Evolutionary conservation across 2,113 vertebrate genomes (phyloP).

Genomic region (Grus americana): DNA sequence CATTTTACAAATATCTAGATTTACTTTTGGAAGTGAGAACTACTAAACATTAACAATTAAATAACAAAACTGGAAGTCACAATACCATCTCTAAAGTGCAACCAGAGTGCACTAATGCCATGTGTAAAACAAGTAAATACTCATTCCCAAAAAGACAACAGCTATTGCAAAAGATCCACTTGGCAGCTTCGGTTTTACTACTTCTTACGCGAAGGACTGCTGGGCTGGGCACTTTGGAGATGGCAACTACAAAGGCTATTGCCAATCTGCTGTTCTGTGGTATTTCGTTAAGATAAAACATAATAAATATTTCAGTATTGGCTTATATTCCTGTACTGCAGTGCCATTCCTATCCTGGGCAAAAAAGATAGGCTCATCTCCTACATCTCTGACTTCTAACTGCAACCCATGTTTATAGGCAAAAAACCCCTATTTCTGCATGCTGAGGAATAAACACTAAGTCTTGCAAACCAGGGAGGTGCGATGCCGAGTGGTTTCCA

Average conservation of each 20-base stretch:
- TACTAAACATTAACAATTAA: neutral
- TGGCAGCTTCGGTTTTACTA: neutral
- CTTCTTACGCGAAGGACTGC: neutral
- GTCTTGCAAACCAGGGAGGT: neutral
- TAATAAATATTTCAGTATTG: neutral
- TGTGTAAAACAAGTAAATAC: neutral
- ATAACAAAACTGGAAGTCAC: neutral
- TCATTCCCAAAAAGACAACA: neutral
- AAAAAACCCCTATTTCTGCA: neutral
- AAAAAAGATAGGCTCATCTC: neutral
- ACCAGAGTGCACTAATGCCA: neutral
- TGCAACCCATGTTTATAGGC: neutral
- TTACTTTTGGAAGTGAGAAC: neutral
- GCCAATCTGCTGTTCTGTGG: neutral
- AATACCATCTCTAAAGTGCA: neutral
- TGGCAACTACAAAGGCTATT: neutral
- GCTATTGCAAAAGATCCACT: neutral
- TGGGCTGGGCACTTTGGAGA: neutral
- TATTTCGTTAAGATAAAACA: neutral
- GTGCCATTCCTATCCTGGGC: neutral
- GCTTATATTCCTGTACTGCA: neutral
- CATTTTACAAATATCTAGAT: neutral
- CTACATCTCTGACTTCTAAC: neutral
- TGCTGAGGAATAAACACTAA: neutral
- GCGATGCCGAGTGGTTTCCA: neutral